Conservation (phyloP, 2,113 vertebrate species). For the Corapipo altera region DNA sequence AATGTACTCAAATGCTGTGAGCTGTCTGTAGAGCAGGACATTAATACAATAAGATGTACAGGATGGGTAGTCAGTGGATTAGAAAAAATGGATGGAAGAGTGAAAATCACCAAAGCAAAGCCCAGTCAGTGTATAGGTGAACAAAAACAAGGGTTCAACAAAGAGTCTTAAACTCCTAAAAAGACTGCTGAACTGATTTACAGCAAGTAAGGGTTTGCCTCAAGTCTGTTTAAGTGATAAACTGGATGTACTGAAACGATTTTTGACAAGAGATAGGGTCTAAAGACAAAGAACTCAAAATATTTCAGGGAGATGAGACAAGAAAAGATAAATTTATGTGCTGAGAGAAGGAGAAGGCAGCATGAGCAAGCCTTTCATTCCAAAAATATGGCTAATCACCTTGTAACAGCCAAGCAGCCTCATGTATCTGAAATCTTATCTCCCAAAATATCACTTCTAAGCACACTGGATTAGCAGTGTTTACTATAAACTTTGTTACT, state of each 20-base stretch:
- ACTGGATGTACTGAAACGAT: neutral
- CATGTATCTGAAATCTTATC: constrained; percentile 7
- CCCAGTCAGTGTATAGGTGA: neutral
- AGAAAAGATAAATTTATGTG: neutral
- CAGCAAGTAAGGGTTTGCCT: neutral
- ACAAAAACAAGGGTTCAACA: neutral
- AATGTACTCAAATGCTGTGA: neutral
- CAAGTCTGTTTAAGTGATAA: neutral
- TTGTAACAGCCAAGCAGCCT: neutral
- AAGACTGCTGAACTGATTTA: neutral
- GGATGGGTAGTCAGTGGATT: neutral
- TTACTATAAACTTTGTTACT: constrained; percentile 30
- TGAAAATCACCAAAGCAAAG: neutral
- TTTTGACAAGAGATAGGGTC: neutral
- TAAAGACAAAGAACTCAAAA: neutral
- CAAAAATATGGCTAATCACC: constrained; percentile 17
- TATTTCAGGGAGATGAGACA: neutral
- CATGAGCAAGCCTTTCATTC: neutral
- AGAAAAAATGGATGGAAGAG: neutral
- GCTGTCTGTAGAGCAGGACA: neutral
- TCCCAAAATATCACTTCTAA: constrained; percentile 43
- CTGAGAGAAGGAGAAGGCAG: neutral
- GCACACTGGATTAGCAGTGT: constrained; percentile 24
- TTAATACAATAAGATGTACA: neutral
- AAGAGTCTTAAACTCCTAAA: neutral